A percentile compares a stretch with the other conserved stretches of the same genome.
Conservation (phyloP, 2,797 vertebrate species). For the Coranthus polyacanthus region DNA sequence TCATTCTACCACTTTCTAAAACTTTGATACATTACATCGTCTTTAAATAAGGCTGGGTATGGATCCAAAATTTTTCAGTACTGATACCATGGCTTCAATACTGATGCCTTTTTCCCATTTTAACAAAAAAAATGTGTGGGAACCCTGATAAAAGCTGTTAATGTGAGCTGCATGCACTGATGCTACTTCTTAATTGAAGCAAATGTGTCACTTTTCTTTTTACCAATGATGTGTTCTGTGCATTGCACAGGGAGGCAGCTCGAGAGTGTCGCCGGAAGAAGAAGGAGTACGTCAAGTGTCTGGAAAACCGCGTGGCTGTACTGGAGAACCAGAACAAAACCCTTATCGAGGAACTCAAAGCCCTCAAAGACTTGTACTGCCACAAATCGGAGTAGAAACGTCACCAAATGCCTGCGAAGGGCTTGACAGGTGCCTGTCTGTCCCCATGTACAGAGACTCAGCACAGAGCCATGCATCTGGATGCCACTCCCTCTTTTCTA, state of each 20-base stretch:
- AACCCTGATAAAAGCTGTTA: no score
- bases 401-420: constrained; percentile 42
- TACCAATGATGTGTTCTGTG: neutral
- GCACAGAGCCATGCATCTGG: constrained; percentile 77
- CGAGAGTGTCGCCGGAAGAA: constrained; percentile 99
- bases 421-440: constrained; percentile 49
- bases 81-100: no score
- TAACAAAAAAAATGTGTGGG: no score
- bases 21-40: no score
- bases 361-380: constrained; percentile 99
- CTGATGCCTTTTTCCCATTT: no score
- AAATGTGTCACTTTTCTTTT: neutral
- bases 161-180: no score
- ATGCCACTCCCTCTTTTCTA: constrained; percentile 78
- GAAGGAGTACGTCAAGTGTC: constrained; percentile 99
- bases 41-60: no score
- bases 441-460: constrained; percentile 90
- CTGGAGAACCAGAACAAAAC: constrained; percentile 99
- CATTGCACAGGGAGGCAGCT: constrained; percentile 92
- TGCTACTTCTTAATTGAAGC: neutral
- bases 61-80: no score
- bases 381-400: constrained; percentile 97
- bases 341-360: constrained; percentile 99
- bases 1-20: no score
- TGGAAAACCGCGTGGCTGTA: constrained; percentile 99